Conservation (phyloP, 1,140 invertebrate genomes). For the Calliphora vicina region DNA sequence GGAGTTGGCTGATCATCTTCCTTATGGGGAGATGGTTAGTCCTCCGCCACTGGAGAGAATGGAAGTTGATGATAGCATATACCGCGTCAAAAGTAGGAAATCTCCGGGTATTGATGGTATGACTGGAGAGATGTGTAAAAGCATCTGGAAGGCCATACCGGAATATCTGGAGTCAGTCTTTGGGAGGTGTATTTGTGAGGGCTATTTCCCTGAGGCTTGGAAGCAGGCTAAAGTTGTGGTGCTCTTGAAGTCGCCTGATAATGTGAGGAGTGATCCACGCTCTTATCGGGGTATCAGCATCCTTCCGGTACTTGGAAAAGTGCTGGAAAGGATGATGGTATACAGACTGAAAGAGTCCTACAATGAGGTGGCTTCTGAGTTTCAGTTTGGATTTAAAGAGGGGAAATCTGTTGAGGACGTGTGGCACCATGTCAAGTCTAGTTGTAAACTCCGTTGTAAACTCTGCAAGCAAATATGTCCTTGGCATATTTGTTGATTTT, state of each 20-base stretch:
- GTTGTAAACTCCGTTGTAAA: not conserved
- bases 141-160: slow-evolving; percentile 37
- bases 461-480: slow-evolving; percentile 38
- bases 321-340: slow-evolving; percentile 49
- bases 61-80: not conserved
- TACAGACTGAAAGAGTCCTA: slow-evolving; percentile 22
- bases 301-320: slow-evolving; percentile 45
- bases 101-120: slow-evolving; percentile 36
- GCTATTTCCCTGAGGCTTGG: slow-evolving; percentile 37
- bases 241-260: slow-evolving; percentile 43
- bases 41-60: no score
- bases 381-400: slow-evolving; percentile 28
- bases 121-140: slow-evolving; percentile 35
- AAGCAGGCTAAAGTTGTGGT: slow-evolving; percentile 44
- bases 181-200: slow-evolving; percentile 6
- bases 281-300: slow-evolving; percentile 54
- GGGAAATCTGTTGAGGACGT: slow-evolving; percentile 31
- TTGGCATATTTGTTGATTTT: slow-evolving; percentile 36
- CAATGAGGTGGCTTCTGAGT: not conserved
- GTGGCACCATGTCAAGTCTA: not conserved
- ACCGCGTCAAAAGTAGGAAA: slow-evolving; percentile 20
- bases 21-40: no score
- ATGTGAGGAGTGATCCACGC: slow-evolving; percentile 21
- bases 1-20: no score
- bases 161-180: slow-evolving; percentile 27